Conservation (phyloP, 2,797 vertebrate species). For the Coluber constrictor region DNA sequence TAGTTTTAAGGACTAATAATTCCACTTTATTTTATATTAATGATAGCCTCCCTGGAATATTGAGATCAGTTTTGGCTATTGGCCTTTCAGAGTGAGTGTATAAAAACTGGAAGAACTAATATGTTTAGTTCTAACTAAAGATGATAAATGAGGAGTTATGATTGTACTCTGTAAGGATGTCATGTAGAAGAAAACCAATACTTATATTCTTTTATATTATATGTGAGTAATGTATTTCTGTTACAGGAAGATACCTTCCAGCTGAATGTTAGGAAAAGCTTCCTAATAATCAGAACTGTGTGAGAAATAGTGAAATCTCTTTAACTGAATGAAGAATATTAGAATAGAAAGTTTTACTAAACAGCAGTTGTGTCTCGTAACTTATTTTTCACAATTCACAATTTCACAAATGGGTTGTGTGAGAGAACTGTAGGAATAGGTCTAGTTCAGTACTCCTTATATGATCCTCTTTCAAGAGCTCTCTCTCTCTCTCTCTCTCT, state of each 20-base stretch:
- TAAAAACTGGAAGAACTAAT: neutral
- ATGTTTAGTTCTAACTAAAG: neutral
- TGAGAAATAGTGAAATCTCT: neutral
- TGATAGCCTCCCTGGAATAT: neutral
- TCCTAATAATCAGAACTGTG: neutral
- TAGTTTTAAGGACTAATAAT: neutral
- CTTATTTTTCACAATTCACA: neutral
- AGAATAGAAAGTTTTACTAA: neutral
- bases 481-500: neutral
- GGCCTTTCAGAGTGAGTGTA: neutral
- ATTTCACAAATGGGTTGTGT: neutral
- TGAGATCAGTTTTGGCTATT: neutral
- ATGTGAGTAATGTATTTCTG: neutral
- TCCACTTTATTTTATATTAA: neutral
- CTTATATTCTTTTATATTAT: neutral
- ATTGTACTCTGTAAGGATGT: neutral
- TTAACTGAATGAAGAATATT: neutral
- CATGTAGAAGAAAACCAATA: neutral
- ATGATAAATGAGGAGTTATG: neutral
- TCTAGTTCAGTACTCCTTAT: neutral
- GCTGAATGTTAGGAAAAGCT: neutral
- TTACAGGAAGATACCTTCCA: neutral
- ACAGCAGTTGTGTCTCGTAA: neutral
- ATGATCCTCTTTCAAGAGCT: neutral
- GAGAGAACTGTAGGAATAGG: neutral